Percentiles rank a stretch among this genome's conserved stretches.
Conservation (phyloP, 1,140 invertebrate species). For the Catajapyx aquilonaris region DNA sequence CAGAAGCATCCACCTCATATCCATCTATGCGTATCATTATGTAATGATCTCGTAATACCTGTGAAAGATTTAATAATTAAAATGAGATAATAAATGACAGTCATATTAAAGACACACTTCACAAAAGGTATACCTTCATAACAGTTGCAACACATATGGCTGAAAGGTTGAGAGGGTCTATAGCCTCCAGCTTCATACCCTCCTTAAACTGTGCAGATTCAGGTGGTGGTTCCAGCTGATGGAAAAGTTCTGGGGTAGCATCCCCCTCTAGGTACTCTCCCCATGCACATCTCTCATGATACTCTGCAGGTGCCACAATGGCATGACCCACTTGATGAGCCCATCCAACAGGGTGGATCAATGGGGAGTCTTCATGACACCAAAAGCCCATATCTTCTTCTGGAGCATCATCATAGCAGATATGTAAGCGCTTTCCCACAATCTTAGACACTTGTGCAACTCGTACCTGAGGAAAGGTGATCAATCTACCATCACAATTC, state of each 20-base stretch:
- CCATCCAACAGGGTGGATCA: constrained; percentile 92
- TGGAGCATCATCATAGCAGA: constrained; percentile 69
- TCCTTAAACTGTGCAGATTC: constrained; percentile 35
- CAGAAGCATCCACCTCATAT: constrained; percentile 57
- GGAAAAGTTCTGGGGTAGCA: constrained; percentile 51
- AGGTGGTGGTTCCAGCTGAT: constrained; percentile 22
- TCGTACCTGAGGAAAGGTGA: too few relatives aligned
- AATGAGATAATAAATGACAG: constrained; percentile 4
- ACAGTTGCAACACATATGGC: constrained; percentile 88
- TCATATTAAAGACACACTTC: neutral
- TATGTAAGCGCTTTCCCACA: constrained; percentile 70
- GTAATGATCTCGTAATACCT: constrained; percentile 71
- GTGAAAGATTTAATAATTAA: constrained; percentile 2
- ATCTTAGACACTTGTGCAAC: constrained; percentile 74
- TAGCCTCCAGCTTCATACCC: constrained; percentile 91
- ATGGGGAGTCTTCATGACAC: constrained; percentile 84
- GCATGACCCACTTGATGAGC: constrained; percentile 58
- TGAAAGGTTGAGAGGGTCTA: constrained; percentile 85
- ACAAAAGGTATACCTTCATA: constrained; percentile 38
- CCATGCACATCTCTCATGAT: constrained; percentile 38
- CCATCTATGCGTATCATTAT: constrained; percentile 91
- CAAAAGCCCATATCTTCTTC: constrained; percentile 57
- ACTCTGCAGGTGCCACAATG: constrained; percentile 56
- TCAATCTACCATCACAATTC: too few relatives aligned
- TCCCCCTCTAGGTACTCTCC: constrained; percentile 39